Conservation (phyloP, 2,113 vertebrate species). For the Willisornis vidua region DNA sequence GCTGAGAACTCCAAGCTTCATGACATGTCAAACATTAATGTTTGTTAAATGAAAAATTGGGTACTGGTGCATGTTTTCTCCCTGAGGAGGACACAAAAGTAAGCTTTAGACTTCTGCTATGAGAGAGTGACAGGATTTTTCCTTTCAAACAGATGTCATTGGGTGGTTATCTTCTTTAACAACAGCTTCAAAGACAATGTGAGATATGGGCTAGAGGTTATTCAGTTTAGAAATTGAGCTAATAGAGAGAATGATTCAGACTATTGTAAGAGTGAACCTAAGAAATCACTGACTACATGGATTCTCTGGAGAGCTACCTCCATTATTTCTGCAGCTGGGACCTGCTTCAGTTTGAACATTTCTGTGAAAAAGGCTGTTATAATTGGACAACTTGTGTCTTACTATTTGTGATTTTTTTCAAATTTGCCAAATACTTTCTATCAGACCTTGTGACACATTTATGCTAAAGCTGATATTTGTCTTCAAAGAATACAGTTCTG, state of each 20-base stretch:
- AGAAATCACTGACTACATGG: neutral
- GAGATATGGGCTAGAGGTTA: neutral
- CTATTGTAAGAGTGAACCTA: neutral
- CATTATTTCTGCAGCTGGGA: neutral
- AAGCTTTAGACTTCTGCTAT: neutral
- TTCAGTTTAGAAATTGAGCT: neutral
- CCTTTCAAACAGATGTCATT: neutral
- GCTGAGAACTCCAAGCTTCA: neutral
- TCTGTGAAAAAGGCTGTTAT: neutral
- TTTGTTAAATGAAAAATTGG: neutral
- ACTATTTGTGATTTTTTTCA: neutral
- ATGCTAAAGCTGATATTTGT: neutral
- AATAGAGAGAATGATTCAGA: neutral
- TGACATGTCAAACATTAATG: neutral
- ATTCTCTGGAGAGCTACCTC: neutral
- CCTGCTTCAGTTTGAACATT: neutral
- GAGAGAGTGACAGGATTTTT: neutral
- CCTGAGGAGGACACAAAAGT: neutral
- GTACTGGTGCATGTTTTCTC: neutral
- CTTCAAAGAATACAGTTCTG: neutral
- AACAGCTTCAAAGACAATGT: neutral
- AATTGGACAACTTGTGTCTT: neutral
- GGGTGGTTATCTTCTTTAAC: neutral
- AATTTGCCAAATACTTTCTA: neutral
- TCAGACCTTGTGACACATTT: neutral